phyloP scores from a whole-genome alignment of 2,888 invertebrate genomes.

The Odontocolon sp. region DNA sequence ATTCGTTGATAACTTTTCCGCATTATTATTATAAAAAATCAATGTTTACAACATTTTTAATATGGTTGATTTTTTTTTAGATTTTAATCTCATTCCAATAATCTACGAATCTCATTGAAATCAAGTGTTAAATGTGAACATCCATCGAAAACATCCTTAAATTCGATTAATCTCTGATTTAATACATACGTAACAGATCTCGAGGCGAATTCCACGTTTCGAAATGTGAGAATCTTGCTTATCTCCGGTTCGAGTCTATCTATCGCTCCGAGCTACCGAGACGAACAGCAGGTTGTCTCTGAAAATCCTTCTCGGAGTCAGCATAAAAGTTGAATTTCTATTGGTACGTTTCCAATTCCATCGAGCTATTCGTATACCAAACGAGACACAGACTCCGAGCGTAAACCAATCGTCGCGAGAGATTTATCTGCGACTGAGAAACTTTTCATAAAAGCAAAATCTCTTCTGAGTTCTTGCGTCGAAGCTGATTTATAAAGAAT shows the following conservation, averaged over 20 bases:
- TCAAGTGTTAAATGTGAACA: no score
- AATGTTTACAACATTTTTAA: no score
- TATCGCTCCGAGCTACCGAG: conserved; percentile 14
- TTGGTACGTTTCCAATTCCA: conserved; percentile 60
- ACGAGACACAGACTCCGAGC: conserved; percentile 21
- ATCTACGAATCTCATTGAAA: no score
- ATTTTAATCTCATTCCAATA: no score
- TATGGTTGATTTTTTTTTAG: no score
- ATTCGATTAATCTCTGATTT: conserved; percentile 43
- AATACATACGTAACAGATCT: not conserved
- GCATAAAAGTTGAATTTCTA: conserved; percentile 55
- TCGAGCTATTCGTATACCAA: not conserved
- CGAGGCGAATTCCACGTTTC: conserved; percentile 12
- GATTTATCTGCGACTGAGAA: conserved; percentile 52
- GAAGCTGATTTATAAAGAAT: no score
- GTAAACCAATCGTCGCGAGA: conserved; percentile 49
- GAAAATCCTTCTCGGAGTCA: conserved; percentile 43
- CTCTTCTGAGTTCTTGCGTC: no score
- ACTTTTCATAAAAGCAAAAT: conserved; percentile 48
- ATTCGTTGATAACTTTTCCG: no score
- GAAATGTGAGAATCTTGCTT: conserved; percentile 2
- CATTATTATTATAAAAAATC: no score
- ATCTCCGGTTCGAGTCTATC: conserved; percentile 23
- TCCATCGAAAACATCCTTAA: no score
- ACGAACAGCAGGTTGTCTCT: conserved; percentile 58